Evolutionary conservation across 2,113 vertebrate genomes (phyloP), one percentile per base, ranked within the genome.

Genomic region (Neogale vison): DNA sequence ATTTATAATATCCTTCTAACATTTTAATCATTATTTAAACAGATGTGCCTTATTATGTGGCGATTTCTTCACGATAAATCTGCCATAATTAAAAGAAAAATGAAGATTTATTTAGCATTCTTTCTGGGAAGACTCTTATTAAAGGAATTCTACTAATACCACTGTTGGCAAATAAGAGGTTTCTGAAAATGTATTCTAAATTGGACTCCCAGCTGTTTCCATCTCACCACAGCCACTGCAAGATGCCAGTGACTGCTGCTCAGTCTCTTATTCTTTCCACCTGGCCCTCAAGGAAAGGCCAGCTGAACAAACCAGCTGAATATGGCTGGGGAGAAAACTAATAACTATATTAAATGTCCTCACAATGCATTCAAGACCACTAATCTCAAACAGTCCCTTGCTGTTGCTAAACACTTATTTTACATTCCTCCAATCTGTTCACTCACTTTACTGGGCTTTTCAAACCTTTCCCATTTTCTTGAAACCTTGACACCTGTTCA

Each of bases 21-120:
- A 96, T 95, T 63, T 84, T 95, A 87, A 95, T 96, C 83, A 90
- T 95, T 96, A 96, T 91, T 90, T 95, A 96, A 96, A 96, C 96
- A 97, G 83, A 96, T 88, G 57, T 93, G 76, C 29, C 57, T 95
- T 97, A 81, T 90, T 93, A 96, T 96, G 65, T 72, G 57, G 74
- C 77, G 83, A 95, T 87, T 95, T 95, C n/a, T 77, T 96, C 29
- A 71, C 0, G 17, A 89, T 79, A 89, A 95, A 95, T 90, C 67
- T 95, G 61, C 47, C 72, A 84, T 71, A 86, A 90, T 87, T 95
- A 93, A 98, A 92, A 89, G 23, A 90, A 87, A 92, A 89, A 74
- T 95, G 82, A 93, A 71, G 29, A 96, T 92, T 93, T 80, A 93
- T 84, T 93, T 94, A 83, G 79, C 79, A 95, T 93, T 86, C 67